Conservation (phyloP, 1,140 invertebrate species). For the Colletes latitarsis region DNA sequence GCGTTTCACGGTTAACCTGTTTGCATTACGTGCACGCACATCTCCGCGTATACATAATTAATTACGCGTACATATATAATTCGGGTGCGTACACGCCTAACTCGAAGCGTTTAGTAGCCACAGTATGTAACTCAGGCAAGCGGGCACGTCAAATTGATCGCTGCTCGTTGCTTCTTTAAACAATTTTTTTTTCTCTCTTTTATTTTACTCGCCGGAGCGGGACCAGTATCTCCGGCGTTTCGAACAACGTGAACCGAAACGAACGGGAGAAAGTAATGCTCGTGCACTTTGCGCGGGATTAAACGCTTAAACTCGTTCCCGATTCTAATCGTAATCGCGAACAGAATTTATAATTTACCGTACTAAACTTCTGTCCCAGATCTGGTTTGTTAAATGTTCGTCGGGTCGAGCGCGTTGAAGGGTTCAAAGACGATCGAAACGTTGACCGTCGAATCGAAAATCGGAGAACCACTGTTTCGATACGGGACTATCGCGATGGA, state of each 20-base stretch:
- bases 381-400: too few species aligned
- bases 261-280: conserved; percentile 25
- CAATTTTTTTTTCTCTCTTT: not conserved
- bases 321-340: conserved; percentile 15
- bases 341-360: not conserved
- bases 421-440: too few species aligned
- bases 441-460: too few species aligned
- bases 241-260: conserved; percentile 13
- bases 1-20: conserved; percentile 6
- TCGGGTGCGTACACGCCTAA: not conserved
- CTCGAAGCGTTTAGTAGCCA: not conserved
- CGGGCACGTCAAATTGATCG: not conserved
- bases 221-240: not conserved
- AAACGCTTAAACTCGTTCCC: conserved; percentile 8
- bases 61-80: conserved; percentile 31
- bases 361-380: too few species aligned
- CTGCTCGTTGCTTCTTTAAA: not conserved
- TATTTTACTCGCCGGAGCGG: too few species aligned
- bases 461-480: too few species aligned
- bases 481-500: too few species aligned
- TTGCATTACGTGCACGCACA: conserved; percentile 15
- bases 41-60: conserved; percentile 32
- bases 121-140: not conserved
- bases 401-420: too few species aligned
- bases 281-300: not conserved